Evolutionary conservation across 1,140 invertebrate genomes (phyloP), one percentile per base, ranked within the genome.

Genomic region (Xylocopa sonorina): DNA sequence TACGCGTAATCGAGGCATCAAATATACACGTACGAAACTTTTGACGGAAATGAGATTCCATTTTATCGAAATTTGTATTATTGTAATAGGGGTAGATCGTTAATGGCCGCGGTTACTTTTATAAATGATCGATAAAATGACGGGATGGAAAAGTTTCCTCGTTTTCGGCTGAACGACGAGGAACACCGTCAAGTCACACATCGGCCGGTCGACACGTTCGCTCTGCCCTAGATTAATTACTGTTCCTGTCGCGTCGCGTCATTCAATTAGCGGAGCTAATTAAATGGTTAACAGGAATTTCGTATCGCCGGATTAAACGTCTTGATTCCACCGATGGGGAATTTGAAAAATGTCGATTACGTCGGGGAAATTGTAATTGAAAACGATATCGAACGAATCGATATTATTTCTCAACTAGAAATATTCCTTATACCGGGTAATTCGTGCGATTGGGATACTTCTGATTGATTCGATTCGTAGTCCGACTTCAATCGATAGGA

Each of bases 241-340:
- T 21, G n/a, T 27, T 55, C 50, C 4, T 34, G 7, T n/a, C 12
- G 9, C 50, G n/a, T 55, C 29, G 21, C 14, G 21, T 34, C 3
- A 46, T 34, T 72, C 55, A 50, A 38, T 60, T 60, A 60, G 27
- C n/a, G 10, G 2, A 34, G 27, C 10, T 71, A 41, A 71, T 58
- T 58, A 12, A 58, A 72, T 58, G 27, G 27, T 51, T 67, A 67
- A 48, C 46, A 21, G 10, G 29, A 67, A 32, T 51, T 51, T 67
- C 16, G 12, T 29, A 41, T 43, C 68, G 53, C 10, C 34, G 9
- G 10, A 24, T 12, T 3, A 27, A 58, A 48, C 32, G 32, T n/a
- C 32, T 24, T 18, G 46, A 7, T 5, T 53, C 18, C 24, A 24
- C n/a, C 12, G 29, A 5, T n/a, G 1, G 21, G 21, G 32, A 16